Evolutionary conservation across 2,113 vertebrate species (phyloP), one percentile per base, ranked within the genome.

Genomic region (Rhizomys pruinosus): DNA sequence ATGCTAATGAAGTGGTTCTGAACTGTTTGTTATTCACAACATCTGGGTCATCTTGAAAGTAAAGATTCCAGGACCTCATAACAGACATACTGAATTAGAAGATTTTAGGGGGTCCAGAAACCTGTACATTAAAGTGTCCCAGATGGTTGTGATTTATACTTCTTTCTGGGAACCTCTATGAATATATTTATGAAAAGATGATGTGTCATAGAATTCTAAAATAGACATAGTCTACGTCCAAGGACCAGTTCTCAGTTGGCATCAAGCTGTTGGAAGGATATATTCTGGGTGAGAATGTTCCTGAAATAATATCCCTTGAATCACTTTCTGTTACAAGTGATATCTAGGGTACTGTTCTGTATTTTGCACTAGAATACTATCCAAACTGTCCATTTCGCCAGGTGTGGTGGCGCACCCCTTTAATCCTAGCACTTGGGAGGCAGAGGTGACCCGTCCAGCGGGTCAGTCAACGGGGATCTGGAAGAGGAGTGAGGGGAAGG

Each of bases 161-260:
- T 3, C 34, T 92, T 22, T 76, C 87, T 92, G 32, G 57, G 39
- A 73, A 86, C 3, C 11, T 52, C 39, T 81, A 23, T 91, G 77
- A 95, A 95, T 80, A 88, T 7, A 71, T 64, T 72, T 32, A 44
- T 74, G 59, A 66, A 82, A 57, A 69, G 86, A 82, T 69, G 23
- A 69, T 13, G 77, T 78, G 25, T 55, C 44, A 79, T n/a, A 55
- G 5, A 34, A 13, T 80, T 92, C 16, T 80, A 88, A 44, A 66
- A 81, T 92, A 91, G 29, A 74, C 84, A 84, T 63, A 8, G 9
- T 42, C 7, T 72, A 73, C 87, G 3, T 10, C 27, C 39, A 86
- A 94, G 8, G 29, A 69, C 3, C 23, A 89, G 74, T 77, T 93
- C 55, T 82, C 57, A 69, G 6, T 39, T 84, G 3, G 4, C 79